phyloP scores from a whole-genome alignment of 2,113 vertebrate genomes.

The Amphiprion ocellaris region DNA sequence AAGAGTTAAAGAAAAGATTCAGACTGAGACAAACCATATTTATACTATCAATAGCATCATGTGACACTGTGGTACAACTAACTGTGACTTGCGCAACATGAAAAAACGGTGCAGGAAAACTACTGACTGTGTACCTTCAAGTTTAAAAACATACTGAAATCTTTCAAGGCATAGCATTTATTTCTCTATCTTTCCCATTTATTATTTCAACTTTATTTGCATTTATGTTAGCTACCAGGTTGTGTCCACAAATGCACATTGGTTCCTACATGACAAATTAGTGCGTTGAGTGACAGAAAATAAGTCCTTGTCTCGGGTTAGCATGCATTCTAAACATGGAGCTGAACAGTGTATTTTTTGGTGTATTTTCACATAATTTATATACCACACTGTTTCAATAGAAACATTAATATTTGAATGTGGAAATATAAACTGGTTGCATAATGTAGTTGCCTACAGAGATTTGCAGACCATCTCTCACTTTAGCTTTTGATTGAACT shows the following conservation, averaged over 20 bases:
- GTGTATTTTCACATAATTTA: not conserved
- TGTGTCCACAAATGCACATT: not conserved
- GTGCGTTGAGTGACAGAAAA: not conserved
- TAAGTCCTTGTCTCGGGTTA: slow-evolving; percentile 2
- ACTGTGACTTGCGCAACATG: too few relatives aligned
- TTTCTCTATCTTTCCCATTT: not conserved
- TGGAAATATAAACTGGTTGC: slow-evolving; percentile 12
- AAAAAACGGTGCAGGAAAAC: too few relatives aligned
- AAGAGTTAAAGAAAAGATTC: too few relatives aligned
- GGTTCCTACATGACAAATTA: not conserved
- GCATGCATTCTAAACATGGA: not conserved
- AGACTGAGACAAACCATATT: too few relatives aligned
- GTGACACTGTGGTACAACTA: not conserved
- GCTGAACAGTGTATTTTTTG: not conserved
- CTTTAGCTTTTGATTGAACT: slow-evolving; percentile 18
- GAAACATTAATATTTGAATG: slow-evolving; percentile 29
- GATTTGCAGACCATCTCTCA: not conserved
- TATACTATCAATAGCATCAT: not conserved
- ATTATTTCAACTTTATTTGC: not conserved
- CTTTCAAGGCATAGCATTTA: not conserved
- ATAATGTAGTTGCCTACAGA: not conserved
- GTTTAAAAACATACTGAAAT: too few relatives aligned
- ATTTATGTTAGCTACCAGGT: not conserved
- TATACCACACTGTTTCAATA: not conserved
- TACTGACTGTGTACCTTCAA: too few relatives aligned